These are phyloP conservation scores for Acronicta alni DNA, from an alignment of 2,888 invertebrate species.

Conservation along the genomic window DNA sequence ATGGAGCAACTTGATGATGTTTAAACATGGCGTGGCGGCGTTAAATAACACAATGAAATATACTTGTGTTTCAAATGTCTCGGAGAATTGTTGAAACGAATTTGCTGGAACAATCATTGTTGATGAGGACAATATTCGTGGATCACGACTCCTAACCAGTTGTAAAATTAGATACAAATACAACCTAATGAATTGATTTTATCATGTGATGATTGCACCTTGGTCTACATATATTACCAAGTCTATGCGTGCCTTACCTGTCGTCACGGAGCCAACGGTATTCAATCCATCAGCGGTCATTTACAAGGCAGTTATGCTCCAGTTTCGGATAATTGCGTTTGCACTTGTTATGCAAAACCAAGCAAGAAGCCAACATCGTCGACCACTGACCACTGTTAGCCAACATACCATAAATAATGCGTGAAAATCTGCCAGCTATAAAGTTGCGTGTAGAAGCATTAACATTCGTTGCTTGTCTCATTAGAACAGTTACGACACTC, in stretches of 20 bases:
- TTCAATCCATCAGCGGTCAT: conserved; percentile 66
- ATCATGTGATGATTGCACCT: too few relatives aligned
- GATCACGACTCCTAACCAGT: conserved; percentile 24
- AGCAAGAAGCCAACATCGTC: conserved; percentile 69
- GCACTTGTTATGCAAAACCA: conserved; percentile 77
- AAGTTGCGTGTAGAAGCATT: conserved; percentile 53
- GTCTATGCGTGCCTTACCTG: conserved; percentile 21
- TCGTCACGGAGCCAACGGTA: conserved; percentile 45
- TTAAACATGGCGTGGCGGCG: conserved; percentile 69
- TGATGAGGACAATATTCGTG: conserved; percentile 14
- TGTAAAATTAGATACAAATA: not conserved
- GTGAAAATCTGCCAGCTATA: conserved; percentile 65
- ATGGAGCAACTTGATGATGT: conserved; percentile 67
- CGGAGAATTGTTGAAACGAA: conserved; percentile 37
- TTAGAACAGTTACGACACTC: conserved; percentile 36
- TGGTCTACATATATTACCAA: conserved; percentile 1
- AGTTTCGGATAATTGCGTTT: conserved; percentile 79
- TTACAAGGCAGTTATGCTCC: conserved; percentile 76
- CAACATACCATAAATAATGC: conserved; percentile 74
- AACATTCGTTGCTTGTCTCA: conserved; percentile 45
- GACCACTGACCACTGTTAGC: conserved; percentile 65
- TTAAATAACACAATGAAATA: conserved; percentile 66
- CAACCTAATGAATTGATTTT: too few relatives aligned
- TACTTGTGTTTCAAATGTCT: conserved; percentile 38
- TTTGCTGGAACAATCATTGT: conserved; percentile 28